These are phyloP conservation scores for Sitodiplosis mosellana DNA, from an alignment of 1,140 invertebrate genomes.

Conservation along the genomic window DNA sequence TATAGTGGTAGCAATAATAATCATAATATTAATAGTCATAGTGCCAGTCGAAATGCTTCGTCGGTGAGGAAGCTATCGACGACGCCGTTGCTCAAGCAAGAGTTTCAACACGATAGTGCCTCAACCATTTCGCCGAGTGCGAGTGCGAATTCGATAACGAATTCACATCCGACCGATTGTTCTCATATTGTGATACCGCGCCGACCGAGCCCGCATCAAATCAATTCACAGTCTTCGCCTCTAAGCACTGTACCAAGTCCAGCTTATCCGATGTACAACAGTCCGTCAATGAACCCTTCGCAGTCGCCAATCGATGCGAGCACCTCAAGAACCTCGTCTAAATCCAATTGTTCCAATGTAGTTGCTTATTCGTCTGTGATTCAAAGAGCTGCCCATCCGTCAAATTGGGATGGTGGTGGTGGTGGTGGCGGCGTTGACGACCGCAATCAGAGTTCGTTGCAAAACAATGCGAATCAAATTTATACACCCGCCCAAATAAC, in stretches of 20 bases:
- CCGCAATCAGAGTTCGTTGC: too few relatives aligned
- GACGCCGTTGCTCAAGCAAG: too few relatives aligned
- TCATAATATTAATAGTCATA: too few relatives aligned
- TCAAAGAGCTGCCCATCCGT: slow-evolving; percentile 30
- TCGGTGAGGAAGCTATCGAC: too few relatives aligned
- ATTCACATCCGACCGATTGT: slow-evolving; percentile 1
- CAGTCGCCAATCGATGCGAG: slow-evolving; percentile 51
- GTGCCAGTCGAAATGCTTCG: too few relatives aligned
- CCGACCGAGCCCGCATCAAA: slow-evolving; percentile 46
- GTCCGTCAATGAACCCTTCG: slow-evolving; percentile 49
- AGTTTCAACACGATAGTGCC: too few relatives aligned
- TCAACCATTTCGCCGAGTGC: slow-evolving; percentile 10
- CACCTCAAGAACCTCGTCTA: slow-evolving; percentile 38
- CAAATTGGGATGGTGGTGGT: too few relatives aligned
- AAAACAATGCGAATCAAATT: too few relatives aligned
- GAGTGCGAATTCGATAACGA: too few relatives aligned
- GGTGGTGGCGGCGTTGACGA: too few relatives aligned
- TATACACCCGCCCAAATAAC: too few relatives aligned
- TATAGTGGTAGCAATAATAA: too few relatives aligned
- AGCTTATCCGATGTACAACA: slow-evolving; percentile 58
- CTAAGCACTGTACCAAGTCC: slow-evolving; percentile 50
- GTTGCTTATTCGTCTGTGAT: slow-evolving; percentile 52
- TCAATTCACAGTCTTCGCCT: slow-evolving; percentile 41
- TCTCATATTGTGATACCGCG: slow-evolving; percentile 37
- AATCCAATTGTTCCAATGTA: slow-evolving; percentile 33